A percentile compares a stretch with the other conserved stretches of the same genome.
Conservation (phyloP, 2,797 vertebrate genomes). For the Macroramphosus scolopax region DNA sequence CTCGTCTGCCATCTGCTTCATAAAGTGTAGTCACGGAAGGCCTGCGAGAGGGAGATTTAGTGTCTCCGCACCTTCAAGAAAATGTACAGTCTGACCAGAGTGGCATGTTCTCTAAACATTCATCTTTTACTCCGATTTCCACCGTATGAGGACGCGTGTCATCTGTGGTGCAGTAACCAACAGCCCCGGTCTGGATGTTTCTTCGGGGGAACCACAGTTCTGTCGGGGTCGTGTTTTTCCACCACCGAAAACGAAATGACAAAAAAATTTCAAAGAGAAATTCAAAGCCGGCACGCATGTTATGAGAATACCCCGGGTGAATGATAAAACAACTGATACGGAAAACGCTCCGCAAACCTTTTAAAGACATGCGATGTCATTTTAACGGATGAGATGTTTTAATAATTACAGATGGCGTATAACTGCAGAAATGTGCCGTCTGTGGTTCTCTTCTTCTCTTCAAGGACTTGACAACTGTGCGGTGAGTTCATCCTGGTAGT, state of each 20-base stretch:
- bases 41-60: slow-evolving; percentile 45
- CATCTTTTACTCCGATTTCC: slow-evolving; percentile 16
- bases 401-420: slow-evolving; percentile 20
- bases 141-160: no score
- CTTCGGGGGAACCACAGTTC: slow-evolving; percentile 27
- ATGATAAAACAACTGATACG: slow-evolving; percentile 51
- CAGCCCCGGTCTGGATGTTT: no score
- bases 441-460: no score
- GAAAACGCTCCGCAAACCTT: slow-evolving; percentile 37
- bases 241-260: slow-evolving; percentile 17
- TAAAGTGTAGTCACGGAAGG: slow-evolving; percentile 57
- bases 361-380: slow-evolving; percentile 1
- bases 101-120: slow-evolving; percentile 34
- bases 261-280: no score
- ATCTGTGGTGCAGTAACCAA: no score
- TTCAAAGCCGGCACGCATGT: slow-evolving; percentile 46
- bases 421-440: slow-evolving; percentile 4
- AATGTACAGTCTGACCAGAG: slow-evolving; percentile 18
- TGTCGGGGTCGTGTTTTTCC: slow-evolving; percentile 22
- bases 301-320: slow-evolving; percentile 50
- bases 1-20: slow-evolving; percentile 69
- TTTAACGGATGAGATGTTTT: slow-evolving; percentile 9
- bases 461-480: no score
- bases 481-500: no score
- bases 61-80: slow-evolving; percentile 53